Conservation (phyloP, 2,797 vertebrate species). For the Neosalanx taihuensis region DNA sequence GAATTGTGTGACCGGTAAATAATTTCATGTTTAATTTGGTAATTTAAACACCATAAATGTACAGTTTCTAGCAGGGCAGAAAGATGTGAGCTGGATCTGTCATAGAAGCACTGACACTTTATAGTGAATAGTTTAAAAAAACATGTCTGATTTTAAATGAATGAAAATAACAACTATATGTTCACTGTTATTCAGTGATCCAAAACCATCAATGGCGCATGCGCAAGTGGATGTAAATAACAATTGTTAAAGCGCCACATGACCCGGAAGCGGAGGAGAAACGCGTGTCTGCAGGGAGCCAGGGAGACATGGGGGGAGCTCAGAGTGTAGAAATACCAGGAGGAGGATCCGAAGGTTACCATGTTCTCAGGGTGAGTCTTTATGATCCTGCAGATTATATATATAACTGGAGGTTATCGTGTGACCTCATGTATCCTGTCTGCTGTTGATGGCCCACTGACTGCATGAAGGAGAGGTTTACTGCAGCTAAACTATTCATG, state of each 20-base stretch:
- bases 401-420: not conserved
- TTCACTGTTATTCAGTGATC: too few species aligned
- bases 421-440: not conserved
- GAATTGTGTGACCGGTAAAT: too few species aligned
- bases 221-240: not conserved
- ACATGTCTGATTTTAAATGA: too few species aligned
- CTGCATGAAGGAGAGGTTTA: not conserved
- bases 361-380: constrained; percentile 83
- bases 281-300: not conserved
- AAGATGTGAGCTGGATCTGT: not conserved
- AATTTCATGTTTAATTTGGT: too few species aligned
- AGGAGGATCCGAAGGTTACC: constrained; percentile 91
- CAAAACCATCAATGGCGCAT: not conserved
- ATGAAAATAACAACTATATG: too few species aligned
- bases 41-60: not conserved
- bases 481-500: not conserved
- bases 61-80: not conserved
- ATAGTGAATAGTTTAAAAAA: too few species aligned
- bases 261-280: constrained; percentile 36
- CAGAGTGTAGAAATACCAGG: constrained; percentile 89
- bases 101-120: not conserved
- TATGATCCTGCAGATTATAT: not conserved
- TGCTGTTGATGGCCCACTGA: not conserved
- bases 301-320: constrained; percentile 80
- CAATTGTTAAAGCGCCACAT: not conserved